Percentiles rank a stretch among this genome's conserved stretches.
These are phyloP conservation scores for Nibea albiflora DNA, from an alignment of 2,113 vertebrate species.

Conservation along the genomic window DNA sequence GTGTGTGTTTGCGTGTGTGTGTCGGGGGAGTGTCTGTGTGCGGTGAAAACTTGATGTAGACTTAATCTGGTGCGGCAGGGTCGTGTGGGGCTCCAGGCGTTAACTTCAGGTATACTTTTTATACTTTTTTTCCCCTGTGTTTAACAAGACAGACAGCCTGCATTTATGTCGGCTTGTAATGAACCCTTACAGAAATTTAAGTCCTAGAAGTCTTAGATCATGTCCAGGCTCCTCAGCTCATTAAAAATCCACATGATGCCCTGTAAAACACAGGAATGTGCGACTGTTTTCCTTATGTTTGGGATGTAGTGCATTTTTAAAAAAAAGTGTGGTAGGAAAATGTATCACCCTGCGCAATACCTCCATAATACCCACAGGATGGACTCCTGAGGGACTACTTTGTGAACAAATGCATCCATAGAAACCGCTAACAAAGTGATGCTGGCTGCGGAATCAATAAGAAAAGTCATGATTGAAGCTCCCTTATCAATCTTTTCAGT, in stretches of 20 bases:
- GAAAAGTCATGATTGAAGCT: not conserved
- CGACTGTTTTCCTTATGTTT: not conserved
- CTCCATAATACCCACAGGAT: not conserved
- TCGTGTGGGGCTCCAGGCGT: not conserved
- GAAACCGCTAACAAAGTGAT: not conserved
- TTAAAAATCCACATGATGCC: not conserved
- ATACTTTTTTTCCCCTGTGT: no score
- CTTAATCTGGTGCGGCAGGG: not conserved
- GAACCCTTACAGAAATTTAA: not conserved
- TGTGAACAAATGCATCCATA: not conserved
- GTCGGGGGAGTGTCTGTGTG: no score
- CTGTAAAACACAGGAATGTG: not conserved
- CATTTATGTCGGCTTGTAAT: not conserved
- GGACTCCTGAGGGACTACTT: not conserved
- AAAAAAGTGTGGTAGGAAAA: not conserved
- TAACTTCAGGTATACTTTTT: not conserved
- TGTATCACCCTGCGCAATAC: not conserved
- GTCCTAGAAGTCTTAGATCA: not conserved
- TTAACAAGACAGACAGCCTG: not conserved
- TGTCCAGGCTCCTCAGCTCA: not conserved
- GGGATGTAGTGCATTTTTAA: not conserved
- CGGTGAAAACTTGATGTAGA: not conserved
- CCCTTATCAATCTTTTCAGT: not conserved
- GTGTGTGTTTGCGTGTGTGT: not conserved
- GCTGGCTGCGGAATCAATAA: not conserved